Percentiles rank a stretch among this genome's conserved stretches.
Evolutionary conservation across 2,113 vertebrate species (phyloP).

Genomic region (Synchiropus splendidus): DNA sequence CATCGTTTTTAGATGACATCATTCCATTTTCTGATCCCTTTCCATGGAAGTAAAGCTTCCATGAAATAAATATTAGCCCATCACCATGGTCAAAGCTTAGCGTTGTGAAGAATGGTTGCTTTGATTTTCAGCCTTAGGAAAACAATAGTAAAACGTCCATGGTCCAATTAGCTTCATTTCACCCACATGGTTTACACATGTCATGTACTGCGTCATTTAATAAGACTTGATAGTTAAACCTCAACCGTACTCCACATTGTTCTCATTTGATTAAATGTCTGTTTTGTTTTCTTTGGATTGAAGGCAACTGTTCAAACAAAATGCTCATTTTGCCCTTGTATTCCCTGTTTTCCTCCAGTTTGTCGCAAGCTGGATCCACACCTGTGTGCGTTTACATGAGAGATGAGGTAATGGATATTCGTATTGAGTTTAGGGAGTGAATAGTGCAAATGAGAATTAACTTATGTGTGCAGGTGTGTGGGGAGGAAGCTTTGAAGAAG

Average conservation of each 20-base stretch:
- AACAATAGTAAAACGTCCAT: constrained; percentile 50
- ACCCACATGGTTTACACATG: constrained; percentile 45
- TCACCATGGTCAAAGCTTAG: no score
- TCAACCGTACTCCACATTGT: no score
- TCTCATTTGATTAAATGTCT: constrained; percentile 9
- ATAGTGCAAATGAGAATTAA: neutral
- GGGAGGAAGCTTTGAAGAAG: constrained; percentile 73
- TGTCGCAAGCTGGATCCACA: constrained; percentile 39
- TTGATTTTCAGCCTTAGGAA: constrained; percentile 21
- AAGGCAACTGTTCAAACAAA: constrained; percentile 4
- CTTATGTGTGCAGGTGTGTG: constrained; percentile 66
- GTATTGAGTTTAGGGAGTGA: no score
- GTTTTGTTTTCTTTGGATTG: constrained; percentile 20
- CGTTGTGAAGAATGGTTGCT: no score
- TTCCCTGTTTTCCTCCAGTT: constrained; percentile 16
- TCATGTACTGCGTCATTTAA: constrained; percentile 8
- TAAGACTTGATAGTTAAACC: no score
- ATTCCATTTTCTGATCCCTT: constrained; percentile 46
- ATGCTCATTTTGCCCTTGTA: constrained; percentile 4
- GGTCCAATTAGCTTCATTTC: constrained; percentile 41
- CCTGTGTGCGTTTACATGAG: constrained; percentile 72
- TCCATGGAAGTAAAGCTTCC: constrained; percentile 43
- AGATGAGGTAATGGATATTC: constrained; percentile 50
- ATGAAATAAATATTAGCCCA: constrained; percentile 33
- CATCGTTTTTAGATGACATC: constrained; percentile 60